Conservation (phyloP, 2,888 invertebrate genomes). For the Trichogramma dendrolimi region DNA sequence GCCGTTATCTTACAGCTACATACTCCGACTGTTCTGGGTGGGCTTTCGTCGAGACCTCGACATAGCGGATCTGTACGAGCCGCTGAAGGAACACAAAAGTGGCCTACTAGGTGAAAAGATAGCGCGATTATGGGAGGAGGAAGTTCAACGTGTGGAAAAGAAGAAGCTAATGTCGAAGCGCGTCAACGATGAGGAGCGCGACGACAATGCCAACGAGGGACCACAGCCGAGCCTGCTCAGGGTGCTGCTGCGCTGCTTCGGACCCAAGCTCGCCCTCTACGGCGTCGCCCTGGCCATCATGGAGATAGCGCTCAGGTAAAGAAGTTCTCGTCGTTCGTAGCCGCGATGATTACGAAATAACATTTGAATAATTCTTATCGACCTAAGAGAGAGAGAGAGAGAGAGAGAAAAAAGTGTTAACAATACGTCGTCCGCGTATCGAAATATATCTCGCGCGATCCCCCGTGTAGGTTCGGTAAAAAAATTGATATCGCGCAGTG, state of each 20-base stretch:
- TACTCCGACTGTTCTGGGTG: constrained; percentile 64
- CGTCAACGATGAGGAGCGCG: constrained; percentile 13
- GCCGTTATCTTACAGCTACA: constrained; percentile 57
- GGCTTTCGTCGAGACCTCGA: constrained; percentile 67
- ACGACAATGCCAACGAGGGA: constrained; percentile 1
- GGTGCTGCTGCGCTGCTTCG: constrained; percentile 62
- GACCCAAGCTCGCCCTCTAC: constrained; percentile 59
- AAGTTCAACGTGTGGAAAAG: constrained; percentile 44
- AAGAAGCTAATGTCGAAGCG: constrained; percentile 21
- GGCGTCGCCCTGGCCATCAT: constrained; percentile 62
- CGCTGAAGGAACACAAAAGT: constrained; percentile 67
- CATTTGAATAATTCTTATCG: not conserved
- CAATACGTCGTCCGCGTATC: no score
- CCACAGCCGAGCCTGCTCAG: constrained; percentile 59
- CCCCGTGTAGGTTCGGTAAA: no score
- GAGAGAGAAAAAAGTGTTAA: no score
- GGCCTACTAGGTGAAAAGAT: constrained; percentile 62
- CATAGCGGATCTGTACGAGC: constrained; percentile 63
- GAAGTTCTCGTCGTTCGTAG: constrained; percentile 7
- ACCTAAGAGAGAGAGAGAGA: not conserved
- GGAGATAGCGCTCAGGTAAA: constrained; percentile 61
- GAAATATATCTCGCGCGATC: no score
- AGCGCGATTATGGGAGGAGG: constrained; percentile 61
- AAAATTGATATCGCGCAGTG: no score
- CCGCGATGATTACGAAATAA: not conserved